A percentile compares a stretch with the other conserved stretches of the same genome.
phyloP scores from a whole-genome alignment of 2,888 invertebrate genomes.

The Hermodice carunculata region DNA sequence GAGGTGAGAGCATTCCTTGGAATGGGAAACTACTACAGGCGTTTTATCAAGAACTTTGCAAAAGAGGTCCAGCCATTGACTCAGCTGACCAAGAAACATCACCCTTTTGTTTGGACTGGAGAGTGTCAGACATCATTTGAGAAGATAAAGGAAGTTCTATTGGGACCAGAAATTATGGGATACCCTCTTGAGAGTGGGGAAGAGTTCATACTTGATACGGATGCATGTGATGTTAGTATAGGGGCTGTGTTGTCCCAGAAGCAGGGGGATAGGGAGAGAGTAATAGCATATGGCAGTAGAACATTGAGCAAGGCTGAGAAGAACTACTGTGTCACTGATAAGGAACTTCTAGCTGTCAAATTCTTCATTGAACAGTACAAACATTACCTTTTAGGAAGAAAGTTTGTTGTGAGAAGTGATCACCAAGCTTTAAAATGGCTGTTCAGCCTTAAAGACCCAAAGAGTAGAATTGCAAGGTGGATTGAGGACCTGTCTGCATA shows the following conservation, averaged over 20 bases:
- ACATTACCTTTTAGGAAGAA: no score
- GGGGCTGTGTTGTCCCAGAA: constrained; percentile 31
- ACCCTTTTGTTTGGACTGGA: not conserved
- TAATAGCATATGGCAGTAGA: constrained; percentile 27
- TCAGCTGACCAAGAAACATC: constrained; percentile 71
- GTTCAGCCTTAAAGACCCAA: no score
- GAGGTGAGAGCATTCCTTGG: constrained; percentile 41
- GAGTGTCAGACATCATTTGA: constrained; percentile 20
- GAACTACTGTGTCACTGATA: constrained; percentile 5
- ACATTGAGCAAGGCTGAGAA: constrained; percentile 17
- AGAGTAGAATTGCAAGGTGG: no score
- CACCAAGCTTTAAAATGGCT: no score
- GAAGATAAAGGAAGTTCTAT: constrained; percentile 18
- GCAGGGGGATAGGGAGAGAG: constrained; percentile 21
- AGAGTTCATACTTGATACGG: constrained; percentile 24
- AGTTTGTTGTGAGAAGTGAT: no score
- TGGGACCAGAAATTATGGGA: constrained; percentile 20
- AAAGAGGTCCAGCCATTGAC: constrained; percentile 28
- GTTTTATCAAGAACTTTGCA: constrained; percentile 36
- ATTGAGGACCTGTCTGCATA: no score
- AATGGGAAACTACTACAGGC: constrained; percentile 37
- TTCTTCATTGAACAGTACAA: no score
- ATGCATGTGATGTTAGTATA: constrained; percentile 26
- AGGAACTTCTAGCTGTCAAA: no score
- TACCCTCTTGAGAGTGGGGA: constrained; percentile 5